phyloP scores from a whole-genome alignment of 2,888 invertebrate species.

The Catocala sponsa region DNA sequence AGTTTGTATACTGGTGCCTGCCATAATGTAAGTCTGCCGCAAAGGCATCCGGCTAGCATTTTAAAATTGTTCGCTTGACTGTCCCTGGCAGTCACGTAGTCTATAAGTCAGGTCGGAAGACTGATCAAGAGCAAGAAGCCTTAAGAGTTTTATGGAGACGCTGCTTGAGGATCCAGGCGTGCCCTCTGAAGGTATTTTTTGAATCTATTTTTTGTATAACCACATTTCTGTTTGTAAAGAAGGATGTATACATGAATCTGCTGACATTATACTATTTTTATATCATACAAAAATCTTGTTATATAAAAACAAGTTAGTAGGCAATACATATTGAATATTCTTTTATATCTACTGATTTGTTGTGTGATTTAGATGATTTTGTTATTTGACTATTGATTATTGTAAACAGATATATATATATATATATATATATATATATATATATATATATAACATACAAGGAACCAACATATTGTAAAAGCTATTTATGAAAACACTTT shows the following conservation, averaged over 20 bases:
- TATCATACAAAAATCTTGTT: conserved; percentile 30
- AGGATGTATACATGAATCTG: conserved; percentile 51
- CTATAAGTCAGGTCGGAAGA: conserved; percentile 89
- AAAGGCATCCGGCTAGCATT: conserved; percentile 81
- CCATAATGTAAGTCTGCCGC: conserved; percentile 72
- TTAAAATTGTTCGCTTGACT: conserved; percentile 87
- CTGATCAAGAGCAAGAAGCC: conserved; percentile 85
- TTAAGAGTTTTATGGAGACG: conserved; percentile 85
- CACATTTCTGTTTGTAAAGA: conserved; percentile 66
- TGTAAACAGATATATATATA: too few relatives aligned
- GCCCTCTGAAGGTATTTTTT: conserved; percentile 86
- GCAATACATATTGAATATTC: conserved; percentile 6
- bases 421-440: too few relatives aligned
- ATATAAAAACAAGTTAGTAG: conserved; percentile 1
- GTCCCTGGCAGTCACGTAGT: conserved; percentile 87
- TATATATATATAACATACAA: too few relatives aligned
- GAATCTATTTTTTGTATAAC: conserved; percentile 84
- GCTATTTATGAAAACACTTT: conserved; percentile 26
- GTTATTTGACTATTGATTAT: conserved; percentile 29
- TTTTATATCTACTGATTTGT: not conserved
- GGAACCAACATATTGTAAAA: conserved; percentile 28
- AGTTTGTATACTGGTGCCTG: conserved; percentile 55
- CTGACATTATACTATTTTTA: conserved; percentile 44
- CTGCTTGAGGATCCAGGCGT: conserved; percentile 83
- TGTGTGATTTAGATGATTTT: conserved; percentile 28